Percentiles rank a stretch among this genome's conserved stretches.
Evolutionary conservation across 1,140 invertebrate genomes (phyloP).

Genomic region (Aphidius gifuensis): DNA sequence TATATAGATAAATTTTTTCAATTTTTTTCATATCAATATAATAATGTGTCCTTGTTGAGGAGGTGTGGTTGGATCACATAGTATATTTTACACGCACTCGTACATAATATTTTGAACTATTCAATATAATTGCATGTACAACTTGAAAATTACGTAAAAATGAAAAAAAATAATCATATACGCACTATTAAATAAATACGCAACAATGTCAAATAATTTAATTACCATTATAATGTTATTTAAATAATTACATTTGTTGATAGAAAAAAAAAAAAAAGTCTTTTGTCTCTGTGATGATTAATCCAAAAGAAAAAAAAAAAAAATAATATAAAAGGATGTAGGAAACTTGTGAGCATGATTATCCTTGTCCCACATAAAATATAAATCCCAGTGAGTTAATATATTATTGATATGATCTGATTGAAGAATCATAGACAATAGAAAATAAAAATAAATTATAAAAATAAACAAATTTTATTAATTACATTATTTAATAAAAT

Average conservation of each 20-base stretch:
- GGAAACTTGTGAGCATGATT: background rate
- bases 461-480: no score
- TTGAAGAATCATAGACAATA: background rate
- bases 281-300: background rate
- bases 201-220: no score
- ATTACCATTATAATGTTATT: no score
- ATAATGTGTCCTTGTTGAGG: constrained; percentile 25
- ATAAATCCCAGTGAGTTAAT: background rate
- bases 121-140: no score
- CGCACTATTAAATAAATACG: no score
- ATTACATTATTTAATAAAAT: no score
- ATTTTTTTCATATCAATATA: constrained; percentile 10
- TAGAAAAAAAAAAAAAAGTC: background rate
- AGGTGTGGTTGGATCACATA: constrained; percentile 22
- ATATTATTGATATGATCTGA: constrained; percentile 11
- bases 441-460: background rate
- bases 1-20: no score
- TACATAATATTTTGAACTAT: no score
- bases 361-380: constrained; percentile 10
- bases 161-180: no score
- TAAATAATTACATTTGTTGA: no score
- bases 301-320: background rate
- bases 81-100: constrained; percentile 15
- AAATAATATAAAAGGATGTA: constrained; percentile 6
- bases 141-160: no score